Conservation (phyloP, 2,113 vertebrate genomes). For the Ciconia maguari region DNA sequence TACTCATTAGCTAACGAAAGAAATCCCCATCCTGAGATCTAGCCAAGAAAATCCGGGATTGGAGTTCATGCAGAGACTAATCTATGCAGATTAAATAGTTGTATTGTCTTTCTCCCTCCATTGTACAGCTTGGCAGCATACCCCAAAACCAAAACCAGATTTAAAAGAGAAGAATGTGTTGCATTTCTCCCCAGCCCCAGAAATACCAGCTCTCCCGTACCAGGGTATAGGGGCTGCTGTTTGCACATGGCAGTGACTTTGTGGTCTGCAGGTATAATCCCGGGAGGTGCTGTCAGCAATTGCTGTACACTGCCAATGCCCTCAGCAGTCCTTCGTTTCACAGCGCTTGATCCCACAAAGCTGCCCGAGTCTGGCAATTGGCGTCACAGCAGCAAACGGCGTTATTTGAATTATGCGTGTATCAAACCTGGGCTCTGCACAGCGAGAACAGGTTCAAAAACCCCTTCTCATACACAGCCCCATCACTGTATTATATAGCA, state of each 20-base stretch:
- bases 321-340: background rate
- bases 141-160: background rate
- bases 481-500: background rate
- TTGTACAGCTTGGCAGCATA: background rate
- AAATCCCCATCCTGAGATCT: background rate
- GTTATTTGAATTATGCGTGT: background rate
- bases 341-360: background rate
- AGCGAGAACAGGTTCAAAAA: fast-evolving
- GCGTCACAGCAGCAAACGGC: background rate
- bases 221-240: background rate
- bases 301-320: fast-evolving
- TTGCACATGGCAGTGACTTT: background rate
- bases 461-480: background rate
- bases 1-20: background rate
- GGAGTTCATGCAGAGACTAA: background rate
- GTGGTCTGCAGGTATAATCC: background rate
- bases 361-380: fast-evolving
- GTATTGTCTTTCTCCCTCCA: background rate
- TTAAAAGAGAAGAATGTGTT: background rate
- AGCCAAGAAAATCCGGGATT: background rate
- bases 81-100: background rate
- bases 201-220: background rate
- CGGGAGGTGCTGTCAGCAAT: fast-evolving
- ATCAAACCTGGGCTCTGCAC: background rate
- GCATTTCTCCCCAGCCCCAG: background rate